Conservation (phyloP, 1,140 invertebrate genomes). For the Eufriesea mexicana region DNA sequence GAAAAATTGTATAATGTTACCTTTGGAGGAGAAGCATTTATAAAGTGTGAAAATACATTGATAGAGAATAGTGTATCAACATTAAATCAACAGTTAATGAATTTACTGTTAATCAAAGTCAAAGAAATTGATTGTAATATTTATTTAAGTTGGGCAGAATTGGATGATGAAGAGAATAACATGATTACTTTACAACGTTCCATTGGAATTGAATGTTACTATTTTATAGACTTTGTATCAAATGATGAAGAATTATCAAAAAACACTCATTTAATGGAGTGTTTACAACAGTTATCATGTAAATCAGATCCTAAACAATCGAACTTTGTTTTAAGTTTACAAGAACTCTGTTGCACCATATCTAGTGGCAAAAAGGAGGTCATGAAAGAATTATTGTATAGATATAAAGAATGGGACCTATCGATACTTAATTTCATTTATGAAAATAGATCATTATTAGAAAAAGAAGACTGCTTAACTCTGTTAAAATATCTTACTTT, state of each 20-base stretch:
- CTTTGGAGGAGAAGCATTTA: conserved; percentile 64
- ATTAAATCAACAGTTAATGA: conserved; percentile 66
- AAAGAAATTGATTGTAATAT: conserved; percentile 73
- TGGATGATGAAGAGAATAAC: conserved; percentile 70
- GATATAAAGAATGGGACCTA: conserved; percentile 73
- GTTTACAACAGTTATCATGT: conserved; percentile 68
- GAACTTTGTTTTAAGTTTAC: conserved; percentile 50
- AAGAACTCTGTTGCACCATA: conserved; percentile 64
- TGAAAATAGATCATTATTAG: conserved; percentile 39
- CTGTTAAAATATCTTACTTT: conserved; percentile 72
- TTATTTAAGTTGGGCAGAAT: conserved; percentile 75
- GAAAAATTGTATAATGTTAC: conserved; percentile 74
- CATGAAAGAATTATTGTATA: conserved; percentile 66
- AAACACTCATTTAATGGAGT: conserved; percentile 64
- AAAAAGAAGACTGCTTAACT: conserved; percentile 61
- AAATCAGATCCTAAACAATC: conserved; percentile 56
- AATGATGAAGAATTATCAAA: conserved; percentile 53
- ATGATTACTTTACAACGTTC: conserved; percentile 72
- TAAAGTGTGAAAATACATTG: conserved; percentile 42
- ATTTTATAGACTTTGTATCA: conserved; percentile 67
- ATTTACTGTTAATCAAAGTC: conserved; percentile 68
- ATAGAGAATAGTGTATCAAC: conserved; percentile 44
- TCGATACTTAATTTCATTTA: conserved; percentile 60
- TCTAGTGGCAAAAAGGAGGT: conserved; percentile 57
- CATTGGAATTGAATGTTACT: conserved; percentile 72